These are phyloP conservation scores for Rhynchomys soricoides DNA, from an alignment of 2,113 vertebrate genomes.

Conservation along the genomic window DNA sequence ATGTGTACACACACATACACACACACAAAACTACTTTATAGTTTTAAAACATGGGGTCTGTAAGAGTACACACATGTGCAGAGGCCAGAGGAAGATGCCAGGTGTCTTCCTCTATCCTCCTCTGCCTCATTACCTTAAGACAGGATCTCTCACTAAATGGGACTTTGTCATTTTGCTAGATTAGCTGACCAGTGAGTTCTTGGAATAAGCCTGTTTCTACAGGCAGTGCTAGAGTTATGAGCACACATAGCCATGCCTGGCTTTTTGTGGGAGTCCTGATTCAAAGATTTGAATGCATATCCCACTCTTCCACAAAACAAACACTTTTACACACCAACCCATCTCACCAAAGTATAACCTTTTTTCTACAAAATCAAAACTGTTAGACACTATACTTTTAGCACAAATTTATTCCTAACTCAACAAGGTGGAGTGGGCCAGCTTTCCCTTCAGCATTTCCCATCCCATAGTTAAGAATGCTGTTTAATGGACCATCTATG, in stretches of 20 bases:
- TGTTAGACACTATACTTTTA: background rate
- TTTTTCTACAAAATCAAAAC: constrained; percentile 10
- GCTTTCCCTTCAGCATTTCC: background rate
- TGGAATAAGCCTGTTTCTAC: background rate
- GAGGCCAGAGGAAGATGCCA: background rate
- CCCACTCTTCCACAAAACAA: background rate
- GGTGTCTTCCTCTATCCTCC: background rate
- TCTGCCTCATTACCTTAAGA: background rate
- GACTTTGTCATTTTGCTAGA: background rate
- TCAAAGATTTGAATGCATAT: too few species aligned
- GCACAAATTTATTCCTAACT: background rate
- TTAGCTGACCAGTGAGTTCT: background rate
- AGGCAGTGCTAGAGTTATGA: background rate
- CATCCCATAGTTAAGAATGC: background rate
- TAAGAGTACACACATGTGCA: background rate
- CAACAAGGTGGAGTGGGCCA: background rate
- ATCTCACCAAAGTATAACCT: background rate
- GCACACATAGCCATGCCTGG: too few species aligned
- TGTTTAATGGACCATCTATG: background rate
- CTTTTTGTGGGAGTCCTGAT: background rate
- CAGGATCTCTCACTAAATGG: background rate
- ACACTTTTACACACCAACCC: background rate
- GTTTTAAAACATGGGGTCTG: background rate
- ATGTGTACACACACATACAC: background rate
- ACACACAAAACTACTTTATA: background rate